These are phyloP conservation scores for Pentalonia nigronervosa DNA, from an alignment of 1,140 invertebrate species.

Conservation along the genomic window DNA sequence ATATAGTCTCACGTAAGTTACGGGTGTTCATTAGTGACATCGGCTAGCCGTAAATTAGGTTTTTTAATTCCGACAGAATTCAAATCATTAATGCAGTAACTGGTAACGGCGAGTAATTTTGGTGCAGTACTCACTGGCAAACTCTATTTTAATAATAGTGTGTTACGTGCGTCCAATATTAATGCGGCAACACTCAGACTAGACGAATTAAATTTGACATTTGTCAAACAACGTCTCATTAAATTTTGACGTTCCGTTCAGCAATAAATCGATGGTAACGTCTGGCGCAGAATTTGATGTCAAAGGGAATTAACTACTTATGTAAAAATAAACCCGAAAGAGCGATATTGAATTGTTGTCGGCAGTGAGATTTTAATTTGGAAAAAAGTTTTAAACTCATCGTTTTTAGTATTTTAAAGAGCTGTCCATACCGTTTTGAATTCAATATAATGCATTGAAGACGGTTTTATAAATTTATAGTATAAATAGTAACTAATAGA, in stretches of 20 bases:
- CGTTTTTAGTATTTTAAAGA: no score
- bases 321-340: no score
- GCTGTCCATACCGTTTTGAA: no score
- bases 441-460: not conserved
- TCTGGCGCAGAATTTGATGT: not conserved
- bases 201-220: not conserved
- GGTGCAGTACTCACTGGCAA: not conserved
- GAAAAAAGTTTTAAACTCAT: not conserved
- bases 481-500: no score
- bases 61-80: not conserved
- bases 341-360: not conserved
- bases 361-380: not conserved
- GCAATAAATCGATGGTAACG: not conserved
- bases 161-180: not conserved
- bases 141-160: not conserved
- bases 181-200: not conserved
- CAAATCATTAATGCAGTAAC: not conserved
- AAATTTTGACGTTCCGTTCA: not conserved
- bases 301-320: no score
- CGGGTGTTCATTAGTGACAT: not conserved
- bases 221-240: not conserved
- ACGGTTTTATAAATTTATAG: no score
- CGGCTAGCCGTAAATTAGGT: not conserved
- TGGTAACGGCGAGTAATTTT: not conserved
- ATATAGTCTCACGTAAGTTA: no score